Evolutionary conservation across 37 sponge, comb jelly and placozoan genomes (phyloP).

Genomic region (Aplysina aerophoba): DNA sequence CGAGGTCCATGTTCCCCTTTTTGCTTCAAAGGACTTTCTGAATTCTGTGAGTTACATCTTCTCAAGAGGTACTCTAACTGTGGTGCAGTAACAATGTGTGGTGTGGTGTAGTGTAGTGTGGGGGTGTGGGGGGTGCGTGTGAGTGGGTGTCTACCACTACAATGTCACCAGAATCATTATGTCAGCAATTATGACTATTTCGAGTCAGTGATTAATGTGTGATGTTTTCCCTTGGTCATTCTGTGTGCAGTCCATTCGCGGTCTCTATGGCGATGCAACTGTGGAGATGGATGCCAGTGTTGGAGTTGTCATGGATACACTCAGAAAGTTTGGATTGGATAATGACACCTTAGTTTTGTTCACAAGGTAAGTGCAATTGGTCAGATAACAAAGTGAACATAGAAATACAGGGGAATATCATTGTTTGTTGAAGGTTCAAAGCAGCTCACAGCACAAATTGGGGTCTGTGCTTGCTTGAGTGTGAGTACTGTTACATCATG

Average conservation of each 20-base stretch:
- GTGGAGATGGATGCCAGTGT: constrained; percentile 44
- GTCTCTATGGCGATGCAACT: constrained; percentile 44
- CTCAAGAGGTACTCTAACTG: background rate
- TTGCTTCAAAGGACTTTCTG: constrained; percentile 42
- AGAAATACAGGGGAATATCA: too few species aligned
- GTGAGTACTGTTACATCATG: too few species aligned
- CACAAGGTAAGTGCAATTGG: constrained; percentile 28
- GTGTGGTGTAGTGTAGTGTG: constrained; percentile 33
- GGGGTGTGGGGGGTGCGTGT: constrained; percentile 45
- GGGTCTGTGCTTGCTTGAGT: too few species aligned
- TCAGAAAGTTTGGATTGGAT: constrained; percentile 22
- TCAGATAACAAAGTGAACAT: too few species aligned
- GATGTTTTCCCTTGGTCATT: background rate
- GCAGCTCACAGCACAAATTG: too few species aligned
- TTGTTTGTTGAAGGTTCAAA: too few species aligned
- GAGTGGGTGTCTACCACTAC: constrained; percentile 43
- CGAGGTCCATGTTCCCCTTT: constrained; percentile 53
- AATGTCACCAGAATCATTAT: too few species aligned
- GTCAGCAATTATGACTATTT: too few species aligned
- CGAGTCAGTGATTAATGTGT: too few species aligned
- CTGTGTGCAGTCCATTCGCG: constrained; percentile 6
- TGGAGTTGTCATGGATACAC: constrained; percentile 37
- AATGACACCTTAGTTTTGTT: constrained; percentile 46
- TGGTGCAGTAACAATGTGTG: background rate
- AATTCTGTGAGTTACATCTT: background rate